Conservation (phyloP, 2,888 invertebrate species). For the Timema podura region DNA sequence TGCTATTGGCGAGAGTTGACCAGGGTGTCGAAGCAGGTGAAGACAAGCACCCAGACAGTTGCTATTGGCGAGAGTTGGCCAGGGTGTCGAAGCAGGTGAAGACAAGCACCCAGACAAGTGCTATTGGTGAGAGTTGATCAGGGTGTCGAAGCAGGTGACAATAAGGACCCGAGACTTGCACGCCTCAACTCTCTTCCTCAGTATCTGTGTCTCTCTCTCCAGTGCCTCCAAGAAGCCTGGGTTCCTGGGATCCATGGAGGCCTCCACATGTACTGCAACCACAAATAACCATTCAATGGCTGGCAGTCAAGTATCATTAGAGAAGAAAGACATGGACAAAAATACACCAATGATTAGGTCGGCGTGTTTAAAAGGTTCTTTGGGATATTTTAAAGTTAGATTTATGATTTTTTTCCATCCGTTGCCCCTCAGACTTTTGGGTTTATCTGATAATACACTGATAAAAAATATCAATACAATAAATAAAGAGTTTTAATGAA, state of each 20-base stretch:
- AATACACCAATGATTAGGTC: no score
- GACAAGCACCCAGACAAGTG: no score
- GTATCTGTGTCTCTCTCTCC: constrained; percentile 50
- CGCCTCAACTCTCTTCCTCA: constrained; percentile 52
- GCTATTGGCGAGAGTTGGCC: constrained; percentile 14
- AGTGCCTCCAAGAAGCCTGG: constrained; percentile 51
- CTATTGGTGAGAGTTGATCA: constrained; percentile 14
- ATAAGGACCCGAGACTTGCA: constrained; percentile 53
- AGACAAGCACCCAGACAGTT: constrained; percentile 44
- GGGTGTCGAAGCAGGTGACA: constrained; percentile 50
- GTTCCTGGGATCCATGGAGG: constrained; percentile 47
- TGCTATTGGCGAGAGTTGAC: constrained; percentile 15
- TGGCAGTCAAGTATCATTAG: no score
- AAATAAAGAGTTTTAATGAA: no score
- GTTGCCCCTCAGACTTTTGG: no score
- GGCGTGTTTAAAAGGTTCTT: no score
- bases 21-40: constrained; percentile 50
- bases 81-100: constrained; percentile 47
- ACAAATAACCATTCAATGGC: no score
- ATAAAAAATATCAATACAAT: no score
- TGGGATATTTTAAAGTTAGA: no score
- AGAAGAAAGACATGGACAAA: no score
- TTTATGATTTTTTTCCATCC: no score
- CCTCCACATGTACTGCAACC: constrained; percentile 49
- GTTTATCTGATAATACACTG: no score